Evolutionary conservation across 2,113 vertebrate genomes (phyloP).

Genomic region (Nerophis lumbriciformis): DNA sequence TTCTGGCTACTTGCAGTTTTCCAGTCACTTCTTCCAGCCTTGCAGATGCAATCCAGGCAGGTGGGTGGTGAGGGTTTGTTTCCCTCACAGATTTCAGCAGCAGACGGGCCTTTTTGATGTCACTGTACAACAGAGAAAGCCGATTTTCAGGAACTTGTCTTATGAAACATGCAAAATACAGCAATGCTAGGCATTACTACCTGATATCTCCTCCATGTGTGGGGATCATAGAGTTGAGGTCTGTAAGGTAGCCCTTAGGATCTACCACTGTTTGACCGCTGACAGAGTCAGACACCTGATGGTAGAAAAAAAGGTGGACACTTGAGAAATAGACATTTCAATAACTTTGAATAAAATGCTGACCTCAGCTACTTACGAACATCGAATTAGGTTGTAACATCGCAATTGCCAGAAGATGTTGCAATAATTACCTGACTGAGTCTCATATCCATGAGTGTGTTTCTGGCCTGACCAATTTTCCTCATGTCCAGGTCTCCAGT

Average conservation of each 20-base stretch:
- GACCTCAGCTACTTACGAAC: background rate
- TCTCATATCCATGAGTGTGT: constrained; percentile 98
- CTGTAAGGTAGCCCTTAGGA: constrained; percentile 95
- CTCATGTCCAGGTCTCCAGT: constrained; percentile 97
- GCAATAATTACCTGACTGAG: constrained; percentile 84
- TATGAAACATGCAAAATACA: background rate
- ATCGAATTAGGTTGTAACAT: background rate
- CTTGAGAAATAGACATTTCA: background rate
- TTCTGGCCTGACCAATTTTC: constrained; percentile 97
- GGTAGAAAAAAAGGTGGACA: constrained; percentile 1
- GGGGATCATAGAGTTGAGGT: constrained; percentile 98
- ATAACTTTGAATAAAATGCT: too few relatives aligned
- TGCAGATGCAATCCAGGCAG: constrained; percentile 97
- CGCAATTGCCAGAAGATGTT: background rate
- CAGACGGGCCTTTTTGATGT: constrained; percentile 96
- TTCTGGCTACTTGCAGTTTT: constrained; percentile 93
- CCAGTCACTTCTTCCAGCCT: constrained; percentile 96
- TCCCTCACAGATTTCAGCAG: constrained; percentile 95
- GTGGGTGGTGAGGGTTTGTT: constrained; percentile 96
- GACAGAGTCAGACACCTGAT: constrained; percentile 93
- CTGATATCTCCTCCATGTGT: constrained; percentile 97
- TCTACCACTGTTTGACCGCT: constrained; percentile 98
- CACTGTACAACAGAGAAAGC: constrained; percentile 66
- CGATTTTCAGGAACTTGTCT: constrained; percentile 1
- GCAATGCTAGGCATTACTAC: constrained; percentile 56